Evolutionary conservation across 2,888 invertebrate species (phyloP).

Genomic region (Ophioninae sp.): DNA sequence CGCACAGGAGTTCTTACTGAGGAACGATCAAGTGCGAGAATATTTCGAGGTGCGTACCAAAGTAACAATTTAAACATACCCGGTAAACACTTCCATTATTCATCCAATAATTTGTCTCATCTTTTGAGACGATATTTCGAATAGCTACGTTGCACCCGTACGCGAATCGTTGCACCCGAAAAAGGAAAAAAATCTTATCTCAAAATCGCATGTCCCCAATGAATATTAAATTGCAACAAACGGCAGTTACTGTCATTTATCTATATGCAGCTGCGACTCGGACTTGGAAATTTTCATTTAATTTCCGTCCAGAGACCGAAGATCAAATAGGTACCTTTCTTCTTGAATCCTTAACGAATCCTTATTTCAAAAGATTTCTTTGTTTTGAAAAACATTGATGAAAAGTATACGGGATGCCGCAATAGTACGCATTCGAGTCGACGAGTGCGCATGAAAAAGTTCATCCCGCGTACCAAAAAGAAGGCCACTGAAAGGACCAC

Average conservation of each 20-base stretch:
- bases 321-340: too few relatives aligned
- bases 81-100: neutral
- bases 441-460: neutral
- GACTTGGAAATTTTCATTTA: too few relatives aligned
- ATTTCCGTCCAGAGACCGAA: too few relatives aligned
- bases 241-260: neutral
- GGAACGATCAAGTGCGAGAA: conserved; percentile 86
- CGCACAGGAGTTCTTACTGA: conserved; percentile 90
- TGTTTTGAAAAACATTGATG: too few relatives aligned
- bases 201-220: neutral
- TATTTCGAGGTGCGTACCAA: conserved; percentile 89
- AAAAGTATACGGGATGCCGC: too few relatives aligned
- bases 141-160: neutral
- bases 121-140: neutral
- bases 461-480: neutral
- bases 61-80: neutral
- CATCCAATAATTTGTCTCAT: neutral
- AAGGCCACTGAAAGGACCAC: neutral
- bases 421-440: neutral
- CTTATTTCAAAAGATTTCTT: too few relatives aligned
- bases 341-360: too few relatives aligned
- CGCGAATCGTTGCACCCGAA: neutral
- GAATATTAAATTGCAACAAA: neutral
- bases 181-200: neutral
- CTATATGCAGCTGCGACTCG: neutral